Evolutionary conservation across 2,888 invertebrate species (phyloP), one percentile per base, ranked within the genome.

Genomic region (Leucophenga maculata): DNA sequence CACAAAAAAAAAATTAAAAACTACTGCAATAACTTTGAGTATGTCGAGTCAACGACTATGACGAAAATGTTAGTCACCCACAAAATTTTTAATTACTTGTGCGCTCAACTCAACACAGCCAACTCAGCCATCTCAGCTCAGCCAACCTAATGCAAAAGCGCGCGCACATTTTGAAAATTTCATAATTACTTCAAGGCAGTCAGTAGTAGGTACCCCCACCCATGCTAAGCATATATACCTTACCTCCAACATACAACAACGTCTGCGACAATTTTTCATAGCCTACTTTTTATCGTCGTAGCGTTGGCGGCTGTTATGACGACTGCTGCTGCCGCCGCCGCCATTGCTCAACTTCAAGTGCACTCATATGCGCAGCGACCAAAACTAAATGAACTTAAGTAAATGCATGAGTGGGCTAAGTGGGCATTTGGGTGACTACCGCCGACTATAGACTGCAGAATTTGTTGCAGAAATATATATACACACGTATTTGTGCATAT

Each of bases 71-170:
- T 72, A 75, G 78, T 83, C 84, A 78, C 73, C 74, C 73, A 62
- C 22, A 14, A 22, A 80, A 84, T 76, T 80, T 80, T 80, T 80
- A 80, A 80, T 84, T 80, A 80, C 85, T 80, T 77, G 73, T 75
- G 67, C 39, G 39, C 75, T 79, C 70, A 77, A 83, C 79, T 79
- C 75, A 62, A 76, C 77, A 71, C 69, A 72, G 71, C 69, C 69
- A 2, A 26, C 39, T 39, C 11, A 39, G 39, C 11, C 39, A 26
- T 3, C 39, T 8, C 62, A 67, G 76, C 83, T 83, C 82, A 16
- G 44, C 18, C 65, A 65, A 65, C 46, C 50, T 31, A n/a, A 46
- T 65, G 50, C 14, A 64, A 31, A 39, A 16, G 22, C 6, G 39
- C 52, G 44, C 64, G 46, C 68, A 52, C 55, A 65, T 52, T 70